Evolutionary conservation across 2,797 vertebrate genomes (phyloP), one percentile per base, ranked within the genome.

Genomic region (Sebastes matsubarae): DNA sequence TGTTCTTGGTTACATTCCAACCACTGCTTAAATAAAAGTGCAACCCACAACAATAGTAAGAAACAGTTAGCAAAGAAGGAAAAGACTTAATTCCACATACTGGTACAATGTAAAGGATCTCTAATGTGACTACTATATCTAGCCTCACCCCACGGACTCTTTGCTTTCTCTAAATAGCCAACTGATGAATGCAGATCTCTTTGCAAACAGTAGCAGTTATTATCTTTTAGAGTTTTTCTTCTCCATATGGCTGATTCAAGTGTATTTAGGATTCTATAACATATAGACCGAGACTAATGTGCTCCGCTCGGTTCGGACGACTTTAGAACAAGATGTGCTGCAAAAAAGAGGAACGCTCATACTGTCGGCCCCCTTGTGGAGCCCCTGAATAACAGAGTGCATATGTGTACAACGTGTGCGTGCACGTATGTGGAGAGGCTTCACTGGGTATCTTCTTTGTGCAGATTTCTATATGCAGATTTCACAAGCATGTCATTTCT

Each of bases 301-400:
- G 24, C 74, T 79, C 54, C 38, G 68, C n/a, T 50, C 16, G 59
- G 11, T 52, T 50, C 24, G 2, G 16, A 29, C 34, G 16, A 29
- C 34, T 63, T 52, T 7, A 50, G 16, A 82, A 46, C 50, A 68
- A 75, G 30, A 64, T 16, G 36, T 79, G 46, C 29, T 8, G 18
- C 71, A 64, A 30, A 38, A 38, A 69, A 68, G 66, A 60, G 32
- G 76, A 83, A 89, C 77, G 67, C 90, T 82, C 73, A 90, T 32
- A 22, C 55, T 24, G 20, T 11, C 76, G 80, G 93, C 92, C 94
- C 94, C 92, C 94, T 95, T 87, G 93, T 95, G 95, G 94, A 93
- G 69, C 71, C 72, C 81, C 72, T 57, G 77, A n/a, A 77, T 63
- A 88, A 57, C 61, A 75, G 34, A 52, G 46, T 82, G 77, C 59